Evolutionary conservation across 2,888 invertebrate genomes (phyloP).

Genomic region (Rutpela maculata): DNA sequence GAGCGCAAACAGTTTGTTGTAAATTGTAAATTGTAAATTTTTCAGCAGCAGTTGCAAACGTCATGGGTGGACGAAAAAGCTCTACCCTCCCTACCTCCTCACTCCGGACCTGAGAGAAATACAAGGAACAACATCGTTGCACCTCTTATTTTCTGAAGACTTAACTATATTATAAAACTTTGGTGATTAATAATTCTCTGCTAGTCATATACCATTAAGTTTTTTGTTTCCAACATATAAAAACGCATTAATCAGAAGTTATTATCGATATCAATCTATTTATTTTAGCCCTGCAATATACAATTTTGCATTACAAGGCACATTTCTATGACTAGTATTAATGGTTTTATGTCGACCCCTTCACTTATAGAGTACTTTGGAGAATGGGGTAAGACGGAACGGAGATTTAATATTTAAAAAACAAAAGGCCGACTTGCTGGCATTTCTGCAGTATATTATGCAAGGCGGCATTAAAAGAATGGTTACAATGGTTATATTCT

Average conservation of each 20-base stretch:
- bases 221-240: neutral
- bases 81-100: neutral
- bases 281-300: neutral
- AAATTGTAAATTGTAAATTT: no score
- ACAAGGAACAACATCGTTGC: neutral
- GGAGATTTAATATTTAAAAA: no score
- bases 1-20: no score
- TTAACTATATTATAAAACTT: neutral
- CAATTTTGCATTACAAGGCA: neutral
- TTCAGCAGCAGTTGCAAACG: neutral
- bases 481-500: no score
- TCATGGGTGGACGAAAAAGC: neutral
- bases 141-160: neutral
- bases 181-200: neutral
- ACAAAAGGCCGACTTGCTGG: no score
- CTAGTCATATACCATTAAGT: neutral
- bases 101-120: neutral
- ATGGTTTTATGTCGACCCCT: neutral
- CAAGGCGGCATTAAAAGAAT: no score
- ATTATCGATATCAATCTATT: neutral
- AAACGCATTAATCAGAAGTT: neutral
- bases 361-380: neutral
- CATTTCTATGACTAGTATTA: neutral
- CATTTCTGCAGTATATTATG: no score
- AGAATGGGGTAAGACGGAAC: neutral